Percentiles rank a stretch among this genome's conserved stretches.
phyloP scores from a whole-genome alignment of 2,113 vertebrate species.

The Phyllopteryx taeniolatus region DNA sequence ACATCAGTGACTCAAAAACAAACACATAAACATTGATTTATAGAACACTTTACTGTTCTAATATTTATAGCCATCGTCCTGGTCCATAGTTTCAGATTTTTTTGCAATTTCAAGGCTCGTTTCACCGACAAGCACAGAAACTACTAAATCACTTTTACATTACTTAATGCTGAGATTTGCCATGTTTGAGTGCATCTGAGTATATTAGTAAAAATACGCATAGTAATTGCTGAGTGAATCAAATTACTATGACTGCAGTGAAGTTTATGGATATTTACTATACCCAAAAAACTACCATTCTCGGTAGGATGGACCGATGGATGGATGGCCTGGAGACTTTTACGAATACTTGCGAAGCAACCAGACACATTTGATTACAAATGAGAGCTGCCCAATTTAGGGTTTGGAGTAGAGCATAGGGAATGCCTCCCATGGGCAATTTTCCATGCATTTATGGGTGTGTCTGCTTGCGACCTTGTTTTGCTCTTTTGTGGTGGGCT shows the following conservation, averaged over 20 bases:
- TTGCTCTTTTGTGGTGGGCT: slow-evolving; percentile 68
- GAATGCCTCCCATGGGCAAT: neutral
- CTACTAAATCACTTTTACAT: slow-evolving; percentile 68
- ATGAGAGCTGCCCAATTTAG: slow-evolving; percentile 34
- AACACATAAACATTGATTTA: slow-evolving; percentile 21
- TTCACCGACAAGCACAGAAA: slow-evolving; percentile 64
- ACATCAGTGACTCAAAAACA: slow-evolving; percentile 11
- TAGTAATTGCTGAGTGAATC: slow-evolving; percentile 5
- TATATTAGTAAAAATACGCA: slow-evolving; percentile 17
- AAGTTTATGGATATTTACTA: slow-evolving; percentile 12
- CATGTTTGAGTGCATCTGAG: slow-evolving; percentile 24
- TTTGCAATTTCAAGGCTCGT: slow-evolving; percentile 78
- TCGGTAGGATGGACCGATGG: neutral
- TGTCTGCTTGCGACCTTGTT: slow-evolving; percentile 51
- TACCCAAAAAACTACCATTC: neutral
- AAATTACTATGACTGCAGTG: slow-evolving; percentile 20
- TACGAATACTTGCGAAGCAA: neutral
- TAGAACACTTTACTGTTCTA: slow-evolving; percentile 54
- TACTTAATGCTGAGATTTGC: slow-evolving; percentile 58
- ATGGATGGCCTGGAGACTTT: neutral
- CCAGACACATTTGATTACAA: neutral
- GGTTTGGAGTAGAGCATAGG: slow-evolving; percentile 10
- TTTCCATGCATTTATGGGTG: slow-evolving; percentile 29
- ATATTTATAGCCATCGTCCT: slow-evolving; percentile 61
- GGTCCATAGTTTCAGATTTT: slow-evolving; percentile 61